A percentile compares a stretch with the other conserved stretches of the same genome.
phyloP scores from a whole-genome alignment of 2,113 vertebrate genomes.

The Scophthalmus maximus region DNA sequence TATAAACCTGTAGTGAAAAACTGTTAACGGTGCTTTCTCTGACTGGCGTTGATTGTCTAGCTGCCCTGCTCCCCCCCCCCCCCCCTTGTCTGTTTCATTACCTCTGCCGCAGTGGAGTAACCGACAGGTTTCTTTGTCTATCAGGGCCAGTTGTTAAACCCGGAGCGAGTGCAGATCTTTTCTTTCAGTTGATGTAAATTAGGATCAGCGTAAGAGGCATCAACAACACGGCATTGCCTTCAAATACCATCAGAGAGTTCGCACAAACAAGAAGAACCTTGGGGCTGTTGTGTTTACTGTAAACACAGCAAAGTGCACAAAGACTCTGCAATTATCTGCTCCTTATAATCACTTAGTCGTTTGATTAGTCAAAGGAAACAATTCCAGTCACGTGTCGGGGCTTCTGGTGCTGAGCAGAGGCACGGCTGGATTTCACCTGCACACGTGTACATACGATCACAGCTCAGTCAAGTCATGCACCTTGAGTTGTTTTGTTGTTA shows the following conservation, averaged over 20 bases:
- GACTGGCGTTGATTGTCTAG: constrained; percentile 50
- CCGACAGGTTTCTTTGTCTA: constrained; percentile 10
- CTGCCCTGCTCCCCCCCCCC: neutral
- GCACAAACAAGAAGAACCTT: constrained; percentile 24
- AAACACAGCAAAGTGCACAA: constrained; percentile 5
- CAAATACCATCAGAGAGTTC: constrained; percentile 9
- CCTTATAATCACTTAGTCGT: constrained; percentile 31
- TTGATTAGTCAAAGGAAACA: constrained; percentile 18
- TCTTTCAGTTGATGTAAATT: constrained; percentile 7
- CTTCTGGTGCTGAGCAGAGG: neutral
- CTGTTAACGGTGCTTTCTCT: constrained; percentile 40
- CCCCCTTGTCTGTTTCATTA: neutral
- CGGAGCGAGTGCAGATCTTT: neutral
- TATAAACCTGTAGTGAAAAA: constrained; percentile 49
- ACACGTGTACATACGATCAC: neutral
- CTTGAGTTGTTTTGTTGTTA: too few species aligned
- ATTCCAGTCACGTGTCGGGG: neutral
- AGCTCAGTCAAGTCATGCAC: too few species aligned
- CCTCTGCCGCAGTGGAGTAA: neutral
- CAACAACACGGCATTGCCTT: neutral
- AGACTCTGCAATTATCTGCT: constrained; percentile 29
- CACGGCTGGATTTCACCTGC: neutral
- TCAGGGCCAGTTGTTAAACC: constrained; percentile 6
- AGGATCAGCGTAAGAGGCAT: neutral
- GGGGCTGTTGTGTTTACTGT: constrained; percentile 5